phyloP scores from a whole-genome alignment of 2,888 invertebrate genomes.

The Tanytarsus gracilentus region DNA sequence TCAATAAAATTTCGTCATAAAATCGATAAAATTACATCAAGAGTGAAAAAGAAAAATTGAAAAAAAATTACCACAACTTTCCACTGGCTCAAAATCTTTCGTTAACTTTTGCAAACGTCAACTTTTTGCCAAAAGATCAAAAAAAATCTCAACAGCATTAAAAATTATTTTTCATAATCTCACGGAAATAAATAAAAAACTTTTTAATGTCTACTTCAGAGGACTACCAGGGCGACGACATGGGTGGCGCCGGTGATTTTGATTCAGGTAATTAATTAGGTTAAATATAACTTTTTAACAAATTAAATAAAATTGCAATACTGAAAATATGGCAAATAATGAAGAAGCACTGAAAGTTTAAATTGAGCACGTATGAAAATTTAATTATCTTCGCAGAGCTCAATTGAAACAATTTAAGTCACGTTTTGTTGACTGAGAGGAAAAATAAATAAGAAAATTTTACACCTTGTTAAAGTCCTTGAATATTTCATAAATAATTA shows the following conservation, averaged over 20 bases:
- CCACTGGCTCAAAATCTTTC: too few relatives aligned
- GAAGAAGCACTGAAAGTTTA: neutral
- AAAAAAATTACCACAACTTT: too few relatives aligned
- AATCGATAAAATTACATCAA: too few relatives aligned
- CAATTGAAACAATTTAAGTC: neutral
- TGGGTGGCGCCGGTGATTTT: constrained; percentile 70
- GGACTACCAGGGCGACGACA: constrained; percentile 73
- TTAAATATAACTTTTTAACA: constrained; percentile 8
- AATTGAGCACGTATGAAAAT: neutral
- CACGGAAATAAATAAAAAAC: too few relatives aligned
- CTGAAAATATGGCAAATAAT: neutral
- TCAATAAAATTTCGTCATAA: too few relatives aligned
- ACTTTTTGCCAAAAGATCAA: neutral
- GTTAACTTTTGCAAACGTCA: too few relatives aligned
- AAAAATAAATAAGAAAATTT: neutral
- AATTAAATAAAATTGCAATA: neutral
- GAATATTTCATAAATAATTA: neutral
- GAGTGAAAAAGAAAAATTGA: too few relatives aligned
- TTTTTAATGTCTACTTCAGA: neutral
- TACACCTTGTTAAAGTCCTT: neutral
- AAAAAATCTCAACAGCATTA: neutral
- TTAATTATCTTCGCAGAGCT: neutral
- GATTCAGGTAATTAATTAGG: constrained; percentile 58
- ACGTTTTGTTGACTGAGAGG: neutral
- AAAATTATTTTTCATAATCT: neutral